Evolutionary conservation across 2,113 vertebrate species (phyloP).

Genomic region (Prochilodus magdalenae): DNA sequence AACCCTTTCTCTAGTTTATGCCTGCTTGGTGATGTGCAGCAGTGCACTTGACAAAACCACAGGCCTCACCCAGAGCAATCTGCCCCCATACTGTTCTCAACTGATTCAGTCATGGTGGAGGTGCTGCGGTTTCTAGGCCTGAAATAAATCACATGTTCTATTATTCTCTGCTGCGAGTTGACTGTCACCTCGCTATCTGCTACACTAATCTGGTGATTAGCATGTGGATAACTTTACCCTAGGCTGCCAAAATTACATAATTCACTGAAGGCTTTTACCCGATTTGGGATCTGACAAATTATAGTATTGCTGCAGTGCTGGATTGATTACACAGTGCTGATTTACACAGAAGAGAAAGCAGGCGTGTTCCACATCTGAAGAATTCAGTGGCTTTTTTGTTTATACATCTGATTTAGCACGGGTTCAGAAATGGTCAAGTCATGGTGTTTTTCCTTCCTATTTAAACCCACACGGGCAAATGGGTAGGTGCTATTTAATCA

Average conservation of each 20-base stretch:
- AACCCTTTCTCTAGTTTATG: conserved; percentile 69
- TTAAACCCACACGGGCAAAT: not conserved
- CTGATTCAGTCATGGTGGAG: conserved; percentile 33
- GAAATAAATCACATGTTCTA: conserved; percentile 42
- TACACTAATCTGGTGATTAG: conserved; percentile 64
- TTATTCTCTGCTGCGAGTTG: conserved; percentile 36
- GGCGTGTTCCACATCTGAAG: not conserved
- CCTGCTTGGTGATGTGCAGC: conserved; percentile 68
- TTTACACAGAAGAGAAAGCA: not conserved
- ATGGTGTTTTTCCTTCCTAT: not conserved
- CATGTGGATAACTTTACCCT: conserved; percentile 39
- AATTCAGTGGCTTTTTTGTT: not conserved
- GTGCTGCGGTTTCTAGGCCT: conserved; percentile 34
- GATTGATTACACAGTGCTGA: conserved; percentile 9
- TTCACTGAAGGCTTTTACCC: conserved; percentile 46
- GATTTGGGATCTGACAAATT: conserved; percentile 58
- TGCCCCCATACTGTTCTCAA: conserved; percentile 13
- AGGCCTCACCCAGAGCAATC: conserved; percentile 39
- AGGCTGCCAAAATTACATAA: conserved; percentile 56
- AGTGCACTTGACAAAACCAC: conserved; percentile 69
- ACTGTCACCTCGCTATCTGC: conserved; percentile 49
- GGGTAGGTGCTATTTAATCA: not conserved
- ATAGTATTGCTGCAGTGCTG: conserved; percentile 58
- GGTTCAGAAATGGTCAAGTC: not conserved
- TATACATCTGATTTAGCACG: not conserved